phyloP scores from a whole-genome alignment of 2,113 vertebrate species.

The Anarrhichthys ocellatus region DNA sequence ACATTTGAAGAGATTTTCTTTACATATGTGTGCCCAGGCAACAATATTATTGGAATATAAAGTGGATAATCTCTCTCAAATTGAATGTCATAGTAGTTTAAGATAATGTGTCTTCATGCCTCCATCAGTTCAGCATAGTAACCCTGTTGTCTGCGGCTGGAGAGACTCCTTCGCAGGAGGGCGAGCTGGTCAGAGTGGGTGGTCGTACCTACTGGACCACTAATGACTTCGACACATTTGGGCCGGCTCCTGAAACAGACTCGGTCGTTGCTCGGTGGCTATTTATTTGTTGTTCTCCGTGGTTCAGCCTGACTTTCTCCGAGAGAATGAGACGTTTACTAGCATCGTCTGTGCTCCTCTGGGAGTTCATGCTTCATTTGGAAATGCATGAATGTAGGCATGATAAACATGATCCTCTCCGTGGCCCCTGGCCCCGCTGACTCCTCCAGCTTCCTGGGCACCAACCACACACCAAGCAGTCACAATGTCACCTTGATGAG shows the following conservation, averaged over 20 bases:
- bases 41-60: not conserved
- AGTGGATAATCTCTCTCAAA: not conserved
- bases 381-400: constrained; percentile 65
- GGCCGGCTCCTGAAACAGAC: constrained; percentile 78
- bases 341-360: constrained; percentile 49
- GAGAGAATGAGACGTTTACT: constrained; percentile 47
- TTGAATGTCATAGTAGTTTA: not conserved
- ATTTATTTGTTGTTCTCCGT: constrained; percentile 79
- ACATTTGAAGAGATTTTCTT: not conserved
- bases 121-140: constrained; percentile 4
- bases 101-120: not conserved
- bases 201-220: constrained; percentile 56
- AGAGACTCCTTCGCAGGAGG: constrained; percentile 1
- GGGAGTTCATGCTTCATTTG: constrained; percentile 76
- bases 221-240: constrained; percentile 82
- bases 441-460: constrained; percentile 46
- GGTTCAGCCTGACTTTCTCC: constrained; percentile 67
- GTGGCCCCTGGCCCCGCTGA: constrained; percentile 33
- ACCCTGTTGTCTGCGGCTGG: constrained; percentile 39
- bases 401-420: constrained; percentile 71
- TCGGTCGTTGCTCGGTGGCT: constrained; percentile 68
- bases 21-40: not conserved
- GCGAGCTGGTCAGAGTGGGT: constrained; percentile 62
- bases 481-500: not conserved
- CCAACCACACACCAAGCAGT: constrained; percentile 21